Base-by-base conservation (phyloP, 2,888 invertebrate species). In the Epinotia ramella region DNA sequence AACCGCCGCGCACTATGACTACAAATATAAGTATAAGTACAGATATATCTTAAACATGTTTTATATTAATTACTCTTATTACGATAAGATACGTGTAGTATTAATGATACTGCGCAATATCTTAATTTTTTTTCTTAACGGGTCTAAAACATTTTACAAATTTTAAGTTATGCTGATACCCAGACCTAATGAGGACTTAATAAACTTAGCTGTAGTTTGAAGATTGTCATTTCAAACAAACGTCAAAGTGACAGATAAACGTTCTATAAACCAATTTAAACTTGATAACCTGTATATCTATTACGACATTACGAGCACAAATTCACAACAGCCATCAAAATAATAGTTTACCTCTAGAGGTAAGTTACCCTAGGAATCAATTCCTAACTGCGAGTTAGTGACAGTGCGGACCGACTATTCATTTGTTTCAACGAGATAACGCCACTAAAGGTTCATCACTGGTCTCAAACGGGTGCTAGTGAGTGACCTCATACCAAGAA, bases 401-500 rank as follows among this genome's bases (percentile, higher is more conserved):
- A 12, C 28, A 28, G 16, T 20, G 6, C n/a, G n/a, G 33, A 6
- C 16, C 62, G 24, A 12, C 7, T 7, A n/a, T 40, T n/a, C 9
- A 2, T 28, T 59, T 62, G n/a, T 62, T n/a, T n/a, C 16, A 33
- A n/a, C n/a, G n/a, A 62, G 62, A 62, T 33, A 62, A n/a, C 20
- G 3, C 28, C 59, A 28, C 33, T 5, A 33, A 33, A 33, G 33
- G 33, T 33, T 33, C 33, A 33, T 6, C 6, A 20, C 20, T n/a
- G n/a, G n/a, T n/a, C n/a, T n/a, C n/a, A n/a, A n/a, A n/a, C n/a
- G n/a, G n/a, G n/a, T n/a, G n/a, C n/a, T n/a, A n/a, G n/a, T n/a
- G n/a, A n/a, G n/a, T n/a, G n/a, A n/a, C n/a, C n/a, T n/a, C n/a
- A n/a, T n/a, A n/a, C n/a, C n/a, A n/a, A n/a, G n/a, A n/a, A n/a